phyloP scores from a whole-genome alignment of 2,113 vertebrate genomes.

The Nematolebias whitei region DNA sequence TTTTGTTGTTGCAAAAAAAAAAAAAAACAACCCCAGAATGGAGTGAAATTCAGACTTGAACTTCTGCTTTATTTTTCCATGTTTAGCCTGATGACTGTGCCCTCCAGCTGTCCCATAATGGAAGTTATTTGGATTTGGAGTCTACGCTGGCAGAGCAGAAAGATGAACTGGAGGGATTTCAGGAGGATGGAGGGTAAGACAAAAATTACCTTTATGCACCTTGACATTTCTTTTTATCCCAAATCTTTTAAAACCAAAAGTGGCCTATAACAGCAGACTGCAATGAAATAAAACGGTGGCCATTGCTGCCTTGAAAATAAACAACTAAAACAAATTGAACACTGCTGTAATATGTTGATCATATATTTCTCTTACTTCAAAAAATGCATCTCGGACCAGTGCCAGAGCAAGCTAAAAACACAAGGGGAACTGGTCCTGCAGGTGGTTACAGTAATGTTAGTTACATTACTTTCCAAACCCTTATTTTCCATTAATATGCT shows the following conservation, averaged over 20 bases:
- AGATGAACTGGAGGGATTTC: slow-evolving; percentile 95
- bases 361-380: slow-evolving; percentile 40
- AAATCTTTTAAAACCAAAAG: slow-evolving; percentile 5
- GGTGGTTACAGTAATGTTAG: slow-evolving; percentile 49
- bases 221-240: neutral
- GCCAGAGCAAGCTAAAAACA: slow-evolving; percentile 44
- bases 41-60: neutral
- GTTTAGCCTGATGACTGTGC: slow-evolving; percentile 94
- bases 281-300: slow-evolving; percentile 24
- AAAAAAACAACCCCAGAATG: too few relatives aligned
- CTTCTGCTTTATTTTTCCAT: slow-evolving; percentile 21
- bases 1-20: too few relatives aligned
- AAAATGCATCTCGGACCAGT: slow-evolving; percentile 29
- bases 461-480: slow-evolving; percentile 4
- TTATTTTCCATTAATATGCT: slow-evolving; percentile 36
- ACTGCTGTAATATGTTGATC: slow-evolving; percentile 13
- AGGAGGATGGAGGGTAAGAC: slow-evolving; percentile 94
- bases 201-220: slow-evolving; percentile 10
- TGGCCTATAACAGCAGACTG: neutral
- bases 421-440: slow-evolving; percentile 25
- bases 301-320: neutral
- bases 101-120: slow-evolving; percentile 93
- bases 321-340: slow-evolving; percentile 15
- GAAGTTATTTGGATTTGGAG: slow-evolving; percentile 96
- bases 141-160: slow-evolving; percentile 92